A percentile compares a stretch with the other conserved stretches of the same genome.
phyloP scores from a whole-genome alignment of 1,140 invertebrate species.

The Procambarus clarkii region DNA sequence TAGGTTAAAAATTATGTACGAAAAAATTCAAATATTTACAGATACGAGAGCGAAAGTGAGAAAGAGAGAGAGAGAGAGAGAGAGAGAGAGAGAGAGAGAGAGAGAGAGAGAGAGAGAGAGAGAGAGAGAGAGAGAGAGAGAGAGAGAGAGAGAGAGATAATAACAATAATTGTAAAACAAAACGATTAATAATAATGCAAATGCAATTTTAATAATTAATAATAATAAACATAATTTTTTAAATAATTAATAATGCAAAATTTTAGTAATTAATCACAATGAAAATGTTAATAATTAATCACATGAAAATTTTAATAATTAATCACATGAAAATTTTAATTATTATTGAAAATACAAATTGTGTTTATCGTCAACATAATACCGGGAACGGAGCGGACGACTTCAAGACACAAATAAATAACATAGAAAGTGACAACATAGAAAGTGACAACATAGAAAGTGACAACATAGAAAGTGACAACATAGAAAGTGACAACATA shows the following conservation, averaged over 20 bases:
- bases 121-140: not conserved
- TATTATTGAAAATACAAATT: not conserved
- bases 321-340: not conserved
- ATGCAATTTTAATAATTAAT: not conserved
- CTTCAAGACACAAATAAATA: not conserved
- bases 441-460: no score
- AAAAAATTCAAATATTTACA: no score
- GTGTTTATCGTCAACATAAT: no score
- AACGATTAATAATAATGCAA: not conserved
- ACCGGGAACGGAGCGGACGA: no score
- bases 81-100: not conserved
- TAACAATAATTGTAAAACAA: no score
- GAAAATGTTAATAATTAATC: not conserved
- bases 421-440: no score
- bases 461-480: no score
- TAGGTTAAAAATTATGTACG: no score
- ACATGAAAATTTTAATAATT: not conserved
- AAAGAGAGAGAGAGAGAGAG: slow-evolving; percentile 4
- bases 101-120: not conserved
- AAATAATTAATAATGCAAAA: not conserved
- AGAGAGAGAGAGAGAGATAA: not conserved
- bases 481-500: no score
- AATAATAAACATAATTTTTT: no score
- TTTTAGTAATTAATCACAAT: not conserved
- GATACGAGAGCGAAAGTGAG: not conserved